Conservation (phyloP, 2,797 vertebrate genomes). For the Chloroceryle inda region DNA sequence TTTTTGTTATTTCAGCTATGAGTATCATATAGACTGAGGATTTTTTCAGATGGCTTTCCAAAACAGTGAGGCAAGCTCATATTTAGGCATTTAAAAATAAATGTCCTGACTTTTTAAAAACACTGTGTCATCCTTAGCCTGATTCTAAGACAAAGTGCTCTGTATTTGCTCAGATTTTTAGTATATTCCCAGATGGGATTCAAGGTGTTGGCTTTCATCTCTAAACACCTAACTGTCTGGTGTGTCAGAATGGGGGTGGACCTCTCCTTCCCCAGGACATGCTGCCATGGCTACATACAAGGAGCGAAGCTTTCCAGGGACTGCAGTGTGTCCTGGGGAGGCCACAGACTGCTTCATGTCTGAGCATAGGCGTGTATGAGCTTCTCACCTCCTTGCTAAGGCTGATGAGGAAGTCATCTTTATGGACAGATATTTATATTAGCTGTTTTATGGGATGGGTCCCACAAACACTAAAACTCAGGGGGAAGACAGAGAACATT, state of each 20-base stretch:
- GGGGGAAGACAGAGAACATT: not conserved
- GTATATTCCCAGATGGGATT: not conserved
- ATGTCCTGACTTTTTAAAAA: not conserved
- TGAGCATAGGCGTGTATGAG: rapidly evolving
- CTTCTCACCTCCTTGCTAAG: not conserved
- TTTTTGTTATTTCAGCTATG: not conserved
- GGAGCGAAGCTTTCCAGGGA: not conserved
- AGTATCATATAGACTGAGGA: not conserved
- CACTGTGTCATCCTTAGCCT: not conserved
- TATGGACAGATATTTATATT: not conserved
- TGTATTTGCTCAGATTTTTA: not conserved
- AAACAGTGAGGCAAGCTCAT: not conserved
- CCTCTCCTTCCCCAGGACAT: not conserved
- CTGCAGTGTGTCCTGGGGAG: not conserved
- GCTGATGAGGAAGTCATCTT: not conserved
- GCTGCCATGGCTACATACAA: not conserved
- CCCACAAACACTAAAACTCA: not conserved
- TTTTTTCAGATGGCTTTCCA: not conserved
- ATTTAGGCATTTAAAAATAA: not conserved
- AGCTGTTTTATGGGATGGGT: not conserved
- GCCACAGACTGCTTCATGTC: rapidly evolving
- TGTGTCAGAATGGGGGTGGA: not conserved
- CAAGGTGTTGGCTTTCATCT: not conserved
- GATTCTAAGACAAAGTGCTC: not conserved
- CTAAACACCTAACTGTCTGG: not conserved